Evolutionary conservation across 2,113 vertebrate species (phyloP), one percentile per base, ranked within the genome.

Genomic region (Merops nubicus): DNA sequence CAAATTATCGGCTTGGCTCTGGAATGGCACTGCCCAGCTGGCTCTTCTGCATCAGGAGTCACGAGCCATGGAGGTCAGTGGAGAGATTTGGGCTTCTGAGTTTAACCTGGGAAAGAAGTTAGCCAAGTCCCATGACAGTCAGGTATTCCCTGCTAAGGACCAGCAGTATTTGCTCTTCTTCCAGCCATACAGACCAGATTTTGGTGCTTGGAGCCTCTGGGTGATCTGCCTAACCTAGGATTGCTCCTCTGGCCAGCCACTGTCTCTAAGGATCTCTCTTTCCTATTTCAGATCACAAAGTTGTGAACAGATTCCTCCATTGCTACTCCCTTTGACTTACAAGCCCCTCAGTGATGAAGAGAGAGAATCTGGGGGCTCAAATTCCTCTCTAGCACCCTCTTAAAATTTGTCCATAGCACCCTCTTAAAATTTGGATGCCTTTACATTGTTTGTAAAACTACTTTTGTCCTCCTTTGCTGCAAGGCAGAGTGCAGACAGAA

Each of bases 31-130:
- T 89, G 95, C n/a, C 83, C 92, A 93, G 85, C 84, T 96, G 90
- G 90, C 64, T 78, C 26, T 78, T 86, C 70, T 94, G 90, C 82
- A 93, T 91, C 51, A 88, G 63, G 92, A 95, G 48, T 79, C 7
- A 1, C 34, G 90, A 88, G 59, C 51, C 3, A 0, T 43, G 75
- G 68, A 92, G 72, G 68, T 77, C 93, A 86, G 15, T 36, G 51
- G 42, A 38, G 51, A 70, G 63, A 74, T 92, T 26, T 93, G 56
- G 33, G 34, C 42, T 88, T 81, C 62, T 1, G 4, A 57, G 17
- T 85, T 94, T 83, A 91, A 31, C 67, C 76, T 90, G 70, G 16
- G 59, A 92, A 93, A 80, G 51, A 85, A 90, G 73, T 23, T 88
- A 72, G 50, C 43, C n/a, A 53, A 81, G 26, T 22, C 38, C 9